These are phyloP conservation scores for Cheilosia soror DNA, from an alignment of 2,888 invertebrate species.

Conservation along the genomic window DNA sequence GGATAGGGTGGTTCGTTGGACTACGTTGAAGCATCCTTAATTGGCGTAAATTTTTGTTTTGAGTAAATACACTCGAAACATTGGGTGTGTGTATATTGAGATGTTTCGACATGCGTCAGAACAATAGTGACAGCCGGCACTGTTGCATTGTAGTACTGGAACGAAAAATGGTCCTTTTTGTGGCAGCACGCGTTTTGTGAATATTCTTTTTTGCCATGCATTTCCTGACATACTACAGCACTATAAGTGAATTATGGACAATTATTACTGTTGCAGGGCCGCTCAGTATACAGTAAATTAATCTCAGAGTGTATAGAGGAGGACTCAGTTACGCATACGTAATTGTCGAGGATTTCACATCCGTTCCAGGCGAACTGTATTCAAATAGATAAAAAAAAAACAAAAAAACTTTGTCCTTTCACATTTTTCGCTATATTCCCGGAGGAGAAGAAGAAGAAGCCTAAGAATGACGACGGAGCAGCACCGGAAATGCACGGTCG, in stretches of 20 bases:
- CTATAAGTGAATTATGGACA: constrained; percentile 67
- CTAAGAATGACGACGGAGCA: constrained; percentile 53
- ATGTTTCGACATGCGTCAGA: constrained; percentile 72
- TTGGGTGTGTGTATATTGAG: constrained; percentile 69
- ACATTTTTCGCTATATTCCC: constrained; percentile 2
- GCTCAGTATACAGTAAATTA: constrained; percentile 44
- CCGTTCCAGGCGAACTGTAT: constrained; percentile 51
- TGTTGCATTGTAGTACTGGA: constrained; percentile 41
- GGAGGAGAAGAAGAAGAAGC: constrained; percentile 51
- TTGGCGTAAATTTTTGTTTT: constrained; percentile 84
- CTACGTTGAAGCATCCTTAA: constrained; percentile 81
- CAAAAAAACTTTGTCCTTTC: constrained; percentile 68
- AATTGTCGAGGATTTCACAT: constrained; percentile 63
- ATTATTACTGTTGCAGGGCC: constrained; percentile 55
- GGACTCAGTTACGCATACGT: constrained; percentile 68
- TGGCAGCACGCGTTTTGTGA: constrained; percentile 55
- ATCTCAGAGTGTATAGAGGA: constrained; percentile 51
- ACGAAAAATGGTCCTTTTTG: constrained; percentile 51
- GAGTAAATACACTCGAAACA: constrained; percentile 80
- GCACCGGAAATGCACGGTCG: constrained; percentile 77
- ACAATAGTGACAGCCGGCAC: constrained; percentile 69
- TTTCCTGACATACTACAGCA: constrained; percentile 60
- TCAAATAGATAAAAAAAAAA: constrained; percentile 60
- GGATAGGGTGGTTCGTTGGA: constrained; percentile 79
- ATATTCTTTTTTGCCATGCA: constrained; percentile 54